Evolutionary conservation across 2,797 vertebrate genomes (phyloP).

Genomic region (Sebastes nivosus): DNA sequence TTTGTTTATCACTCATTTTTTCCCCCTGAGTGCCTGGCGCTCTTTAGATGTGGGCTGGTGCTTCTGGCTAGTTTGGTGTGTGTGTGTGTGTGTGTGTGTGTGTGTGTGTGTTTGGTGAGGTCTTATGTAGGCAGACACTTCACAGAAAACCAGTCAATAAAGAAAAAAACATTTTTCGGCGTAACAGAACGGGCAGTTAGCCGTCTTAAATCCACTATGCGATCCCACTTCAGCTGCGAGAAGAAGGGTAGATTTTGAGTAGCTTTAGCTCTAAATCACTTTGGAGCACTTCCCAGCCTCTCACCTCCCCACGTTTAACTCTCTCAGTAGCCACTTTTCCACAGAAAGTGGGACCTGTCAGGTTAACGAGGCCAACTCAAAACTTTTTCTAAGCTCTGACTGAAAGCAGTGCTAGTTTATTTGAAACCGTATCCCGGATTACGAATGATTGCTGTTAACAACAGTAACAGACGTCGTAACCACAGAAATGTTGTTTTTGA

Average conservation of each 20-base stretch:
- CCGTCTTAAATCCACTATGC: constrained; percentile 26
- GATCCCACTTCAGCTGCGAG: constrained; percentile 50
- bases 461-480: neutral
- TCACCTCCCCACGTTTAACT: constrained; percentile 47
- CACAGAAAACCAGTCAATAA: constrained; percentile 26
- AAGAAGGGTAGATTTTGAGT: constrained; percentile 45
- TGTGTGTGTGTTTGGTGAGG: constrained; percentile 2
- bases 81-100: neutral
- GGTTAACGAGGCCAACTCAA: constrained; percentile 27
- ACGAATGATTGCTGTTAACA: constrained; percentile 25
- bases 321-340: constrained; percentile 38
- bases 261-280: constrained; percentile 57
- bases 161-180: neutral
- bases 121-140: constrained; percentile 14
- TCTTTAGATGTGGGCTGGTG: constrained; percentile 45
- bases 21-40: constrained; percentile 30
- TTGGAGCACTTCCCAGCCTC: constrained; percentile 56
- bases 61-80: constrained; percentile 27
- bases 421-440: constrained; percentile 19
- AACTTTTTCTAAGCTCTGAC: constrained; percentile 24
- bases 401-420: constrained; percentile 23
- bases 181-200: constrained; percentile 28
- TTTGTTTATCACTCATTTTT: constrained; percentile 58
- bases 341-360: constrained; percentile 17
- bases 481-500: constrained; percentile 18